Evolutionary conservation across 2,888 invertebrate genomes (phyloP), one percentile per base, ranked within the genome.

Genomic region (Exocentrus adspersus): DNA sequence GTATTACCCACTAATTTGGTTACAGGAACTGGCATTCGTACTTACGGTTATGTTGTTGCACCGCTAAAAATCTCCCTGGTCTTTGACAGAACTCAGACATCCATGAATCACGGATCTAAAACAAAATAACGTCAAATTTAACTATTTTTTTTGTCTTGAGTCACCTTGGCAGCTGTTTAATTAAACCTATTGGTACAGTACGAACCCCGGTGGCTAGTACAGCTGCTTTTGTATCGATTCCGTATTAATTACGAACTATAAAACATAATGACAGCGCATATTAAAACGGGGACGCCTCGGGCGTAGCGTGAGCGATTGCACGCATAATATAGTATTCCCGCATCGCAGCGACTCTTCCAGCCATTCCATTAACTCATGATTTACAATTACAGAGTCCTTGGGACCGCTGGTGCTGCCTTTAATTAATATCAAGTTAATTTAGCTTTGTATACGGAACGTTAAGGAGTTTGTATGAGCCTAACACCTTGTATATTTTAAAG

Each of bases 151-250:
- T n/a, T n/a, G n/a, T n/a, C n/a, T n/a, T n/a, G n/a, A n/a, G n/a
- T n/a, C n/a, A n/a, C n/a, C n/a, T n/a, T n/a, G n/a, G n/a, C n/a
- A n/a, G n/a, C n/a, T n/a, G n/a, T n/a, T n/a, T n/a, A n/a, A n/a
- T n/a, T n/a, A n/a, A n/a, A n/a, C n/a, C n/a, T n/a, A 54, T 37
- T 43, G 43, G 43, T 20, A 43, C 10, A 24, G 41, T 66, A 62
- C 62, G 57, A 64, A 60, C 68, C 65, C 59, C 60, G 51, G 66
- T 52, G 19, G 56, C 50, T 16, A 58, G 58, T 57, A 62, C 68
- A 68, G 65, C 63, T 68, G 65, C 63, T 63, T 56, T 46, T 58
- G 68, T 66, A 69, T 66, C 62, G 68, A 69, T 69, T 66, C 62
- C 46, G 50, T 64, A 69, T 66, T 66, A 69, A 67, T 67, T 67